Conservation (phyloP, 2,113 vertebrate genomes). For the Poicephalus gulielmi region DNA sequence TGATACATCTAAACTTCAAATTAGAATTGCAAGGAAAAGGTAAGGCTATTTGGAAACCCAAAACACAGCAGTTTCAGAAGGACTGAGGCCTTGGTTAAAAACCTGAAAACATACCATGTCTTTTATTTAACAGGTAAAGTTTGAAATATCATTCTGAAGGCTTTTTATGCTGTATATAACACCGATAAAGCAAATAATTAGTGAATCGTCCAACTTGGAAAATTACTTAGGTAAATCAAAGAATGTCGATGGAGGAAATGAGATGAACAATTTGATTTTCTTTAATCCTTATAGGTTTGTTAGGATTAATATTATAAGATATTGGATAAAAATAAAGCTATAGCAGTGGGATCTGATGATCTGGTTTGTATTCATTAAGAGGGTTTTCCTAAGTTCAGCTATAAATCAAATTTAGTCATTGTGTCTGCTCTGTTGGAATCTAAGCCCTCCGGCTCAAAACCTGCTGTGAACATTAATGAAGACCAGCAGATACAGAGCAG, state of each 20-base stretch:
- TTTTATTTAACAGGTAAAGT: not conserved
- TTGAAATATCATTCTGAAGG: not conserved
- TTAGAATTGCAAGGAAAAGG: not conserved
- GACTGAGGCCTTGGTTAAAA: not conserved
- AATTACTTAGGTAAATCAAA: not conserved
- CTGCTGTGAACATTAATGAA: conserved; percentile 1
- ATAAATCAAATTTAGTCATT: not conserved
- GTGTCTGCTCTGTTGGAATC: not conserved
- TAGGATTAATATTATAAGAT: not conserved
- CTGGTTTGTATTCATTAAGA: not conserved
- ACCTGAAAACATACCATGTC: not conserved
- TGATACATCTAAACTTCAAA: not conserved
- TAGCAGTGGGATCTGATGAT: not conserved
- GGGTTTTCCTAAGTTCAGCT: not conserved
- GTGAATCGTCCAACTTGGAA: not conserved
- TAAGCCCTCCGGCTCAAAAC: not conserved
- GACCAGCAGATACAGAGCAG: not conserved
- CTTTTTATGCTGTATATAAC: not conserved
- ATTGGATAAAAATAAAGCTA: not conserved
- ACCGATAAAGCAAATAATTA: not conserved
- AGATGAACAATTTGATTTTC: not conserved
- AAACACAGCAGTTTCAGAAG: not conserved
- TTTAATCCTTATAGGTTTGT: not conserved
- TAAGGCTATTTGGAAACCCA: not conserved
- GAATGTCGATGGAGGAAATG: not conserved